These are phyloP conservation scores for Ephestia elutella DNA, from an alignment of 1,140 invertebrate species.

Conservation along the genomic window DNA sequence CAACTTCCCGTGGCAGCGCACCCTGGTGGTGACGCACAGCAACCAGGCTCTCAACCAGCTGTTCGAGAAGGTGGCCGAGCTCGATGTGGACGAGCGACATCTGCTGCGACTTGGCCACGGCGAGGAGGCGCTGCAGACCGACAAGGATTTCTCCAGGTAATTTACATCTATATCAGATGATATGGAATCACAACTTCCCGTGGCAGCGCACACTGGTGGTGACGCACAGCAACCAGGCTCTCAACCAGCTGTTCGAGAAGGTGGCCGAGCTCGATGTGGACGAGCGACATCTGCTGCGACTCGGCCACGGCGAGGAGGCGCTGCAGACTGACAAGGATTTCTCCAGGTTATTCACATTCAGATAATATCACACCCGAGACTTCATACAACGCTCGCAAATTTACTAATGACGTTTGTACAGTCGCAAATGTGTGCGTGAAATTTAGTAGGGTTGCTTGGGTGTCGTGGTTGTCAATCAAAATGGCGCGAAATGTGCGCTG, in stretches of 20 bases:
- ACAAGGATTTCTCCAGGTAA: slow-evolving; percentile 97
- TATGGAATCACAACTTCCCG: slow-evolving; percentile 94
- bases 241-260: slow-evolving; percentile 99
- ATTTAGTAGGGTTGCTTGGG: too few species aligned
- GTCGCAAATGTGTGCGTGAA: too few species aligned
- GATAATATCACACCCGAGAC: too few species aligned
- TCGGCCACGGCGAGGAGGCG: slow-evolving; percentile 99
- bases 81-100: slow-evolving; percentile 99
- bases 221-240: slow-evolving; percentile 99
- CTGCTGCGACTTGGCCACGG: slow-evolving; percentile 99
- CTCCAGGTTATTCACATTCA: too few species aligned
- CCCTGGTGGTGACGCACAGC: slow-evolving; percentile 99
- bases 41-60: slow-evolving; percentile 99
- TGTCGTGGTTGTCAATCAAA: too few species aligned
- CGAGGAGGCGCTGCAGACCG: slow-evolving; percentile 98
- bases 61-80: slow-evolving; percentile 99
- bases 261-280: slow-evolving; percentile 99
- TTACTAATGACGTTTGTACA: too few species aligned
- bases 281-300: slow-evolving; percentile 96
- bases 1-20: slow-evolving; percentile 98
- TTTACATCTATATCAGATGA: not conserved
- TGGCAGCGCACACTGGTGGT: slow-evolving; percentile 98
- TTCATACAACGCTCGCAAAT: too few species aligned
- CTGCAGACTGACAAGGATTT: slow-evolving; percentile 99
- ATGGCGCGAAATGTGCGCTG: too few species aligned